Evolutionary conservation across 1,140 invertebrate species (phyloP).

Genomic region (Drosophila kepulauana): DNA sequence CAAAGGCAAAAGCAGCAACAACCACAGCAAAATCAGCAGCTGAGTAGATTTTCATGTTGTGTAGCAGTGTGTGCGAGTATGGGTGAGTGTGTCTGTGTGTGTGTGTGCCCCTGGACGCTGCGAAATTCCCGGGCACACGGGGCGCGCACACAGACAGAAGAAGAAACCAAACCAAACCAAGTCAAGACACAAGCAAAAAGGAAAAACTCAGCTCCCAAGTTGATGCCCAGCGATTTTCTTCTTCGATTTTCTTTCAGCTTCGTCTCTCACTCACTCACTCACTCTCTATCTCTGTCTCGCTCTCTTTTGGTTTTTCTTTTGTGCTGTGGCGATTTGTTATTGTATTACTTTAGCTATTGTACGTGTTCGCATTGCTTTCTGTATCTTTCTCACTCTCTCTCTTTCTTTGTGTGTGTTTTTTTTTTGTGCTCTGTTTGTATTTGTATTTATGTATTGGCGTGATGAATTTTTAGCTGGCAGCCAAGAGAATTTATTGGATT

Average conservation of each 20-base stretch:
- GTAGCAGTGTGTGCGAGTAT: conserved; percentile 23
- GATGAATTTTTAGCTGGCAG: conserved; percentile 43
- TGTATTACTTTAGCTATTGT: conserved; percentile 52
- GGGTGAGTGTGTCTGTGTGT: conserved; percentile 17
- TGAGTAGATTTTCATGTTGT: conserved; percentile 77
- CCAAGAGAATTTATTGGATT: conserved; percentile 44
- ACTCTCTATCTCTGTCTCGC: no score
- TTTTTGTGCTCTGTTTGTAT: conserved; percentile 12
- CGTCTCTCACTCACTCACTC: background rate
- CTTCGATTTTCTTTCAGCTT: conserved; percentile 47
- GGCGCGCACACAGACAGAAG: conserved; percentile 31
- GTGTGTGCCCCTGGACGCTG: conserved; percentile 43
- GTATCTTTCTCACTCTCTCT: background rate
- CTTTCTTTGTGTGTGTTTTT: background rate
- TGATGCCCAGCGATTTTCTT: conserved; percentile 46
- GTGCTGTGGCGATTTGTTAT: conserved; percentile 51
- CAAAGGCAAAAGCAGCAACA: conserved; percentile 16
- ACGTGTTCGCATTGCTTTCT: conserved; percentile 33
- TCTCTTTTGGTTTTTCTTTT: background rate
- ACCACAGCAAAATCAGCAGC: conserved; percentile 30
- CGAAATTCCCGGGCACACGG: conserved; percentile 61
- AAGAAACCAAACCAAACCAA: conserved; percentile 35
- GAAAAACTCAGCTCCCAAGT: conserved; percentile 14
- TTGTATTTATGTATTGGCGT: conserved; percentile 40
- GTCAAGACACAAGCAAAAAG: background rate